phyloP scores from a whole-genome alignment of 2,888 invertebrate genomes.

The Siphlonurus alternatus region DNA sequence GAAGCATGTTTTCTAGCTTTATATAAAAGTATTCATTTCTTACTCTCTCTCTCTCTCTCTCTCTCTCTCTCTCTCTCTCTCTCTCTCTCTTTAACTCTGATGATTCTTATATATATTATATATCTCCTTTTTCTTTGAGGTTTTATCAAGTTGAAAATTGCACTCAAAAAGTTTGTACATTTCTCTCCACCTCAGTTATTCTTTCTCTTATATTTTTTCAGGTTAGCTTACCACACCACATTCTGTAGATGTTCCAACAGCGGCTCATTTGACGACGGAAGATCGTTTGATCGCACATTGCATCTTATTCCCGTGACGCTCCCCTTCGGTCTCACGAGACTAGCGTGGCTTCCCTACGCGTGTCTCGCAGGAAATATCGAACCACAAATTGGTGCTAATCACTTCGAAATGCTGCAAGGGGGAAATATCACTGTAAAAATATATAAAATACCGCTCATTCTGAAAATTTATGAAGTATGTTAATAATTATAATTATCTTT shows the following conservation, averaged over 20 bases:
- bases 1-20: background rate
- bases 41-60: background rate
- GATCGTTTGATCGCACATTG: background rate
- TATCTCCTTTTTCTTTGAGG: background rate
- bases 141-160: background rate
- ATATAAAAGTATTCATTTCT: background rate
- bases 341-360: background rate
- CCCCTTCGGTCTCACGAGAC: background rate
- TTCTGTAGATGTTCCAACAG: background rate
- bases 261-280: background rate
- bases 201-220: background rate
- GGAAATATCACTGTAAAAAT: too few species aligned
- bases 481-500: too few species aligned
- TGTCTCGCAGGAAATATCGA: background rate
- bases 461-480: too few species aligned
- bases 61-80: background rate
- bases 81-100: background rate
- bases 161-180: background rate
- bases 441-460: too few species aligned
- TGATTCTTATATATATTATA: background rate
- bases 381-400: background rate
- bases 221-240: background rate
- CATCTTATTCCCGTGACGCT: background rate
- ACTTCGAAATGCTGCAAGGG: too few species aligned
- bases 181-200: background rate